Percentiles rank a stretch among this genome's conserved stretches.
phyloP scores from a whole-genome alignment of 1,140 invertebrate genomes.

The Drosophila insularis region DNA sequence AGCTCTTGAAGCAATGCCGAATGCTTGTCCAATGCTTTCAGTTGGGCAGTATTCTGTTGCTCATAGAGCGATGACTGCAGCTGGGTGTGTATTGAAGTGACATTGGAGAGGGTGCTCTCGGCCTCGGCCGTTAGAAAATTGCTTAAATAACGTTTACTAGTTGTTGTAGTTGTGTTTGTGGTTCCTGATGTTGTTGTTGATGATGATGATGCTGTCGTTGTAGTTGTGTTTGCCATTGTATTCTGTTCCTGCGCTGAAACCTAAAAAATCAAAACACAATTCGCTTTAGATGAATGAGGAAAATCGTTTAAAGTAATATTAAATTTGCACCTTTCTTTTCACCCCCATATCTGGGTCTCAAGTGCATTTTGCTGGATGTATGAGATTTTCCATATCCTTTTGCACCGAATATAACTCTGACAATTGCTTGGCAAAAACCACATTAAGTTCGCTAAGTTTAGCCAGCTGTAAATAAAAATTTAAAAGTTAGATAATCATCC shows the following conservation, averaged over 20 bases:
- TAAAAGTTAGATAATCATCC: neutral
- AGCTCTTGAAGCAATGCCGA: conserved; percentile 71
- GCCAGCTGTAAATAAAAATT: conserved; percentile 61
- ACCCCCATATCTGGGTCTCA: conserved; percentile 77
- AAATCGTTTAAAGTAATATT: neutral
- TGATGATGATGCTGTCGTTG: conserved; percentile 65
- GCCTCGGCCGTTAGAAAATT: conserved; percentile 72
- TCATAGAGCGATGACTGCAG: conserved; percentile 80
- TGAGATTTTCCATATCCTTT: conserved; percentile 84
- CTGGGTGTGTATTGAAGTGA: conserved; percentile 81
- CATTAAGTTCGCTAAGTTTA: conserved; percentile 75
- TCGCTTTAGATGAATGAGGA: neutral
- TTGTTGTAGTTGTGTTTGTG: conserved; percentile 57
- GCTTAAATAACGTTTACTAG: conserved; percentile 78
- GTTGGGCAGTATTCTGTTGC: conserved; percentile 60
- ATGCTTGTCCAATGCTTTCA: conserved; percentile 74
- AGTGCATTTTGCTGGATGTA: conserved; percentile 81
- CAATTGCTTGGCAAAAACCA: conserved; percentile 74
- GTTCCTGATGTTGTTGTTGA: conserved; percentile 70
- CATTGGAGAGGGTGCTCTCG: conserved; percentile 81
- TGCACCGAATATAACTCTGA: conserved; percentile 82
- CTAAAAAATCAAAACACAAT: conserved; percentile 23
- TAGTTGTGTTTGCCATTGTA: conserved; percentile 65
- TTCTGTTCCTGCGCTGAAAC: conserved; percentile 78
- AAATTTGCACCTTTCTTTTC: conserved; percentile 64